phyloP scores from a whole-genome alignment of 2,888 invertebrate species.

The Cybosia mesomella region DNA sequence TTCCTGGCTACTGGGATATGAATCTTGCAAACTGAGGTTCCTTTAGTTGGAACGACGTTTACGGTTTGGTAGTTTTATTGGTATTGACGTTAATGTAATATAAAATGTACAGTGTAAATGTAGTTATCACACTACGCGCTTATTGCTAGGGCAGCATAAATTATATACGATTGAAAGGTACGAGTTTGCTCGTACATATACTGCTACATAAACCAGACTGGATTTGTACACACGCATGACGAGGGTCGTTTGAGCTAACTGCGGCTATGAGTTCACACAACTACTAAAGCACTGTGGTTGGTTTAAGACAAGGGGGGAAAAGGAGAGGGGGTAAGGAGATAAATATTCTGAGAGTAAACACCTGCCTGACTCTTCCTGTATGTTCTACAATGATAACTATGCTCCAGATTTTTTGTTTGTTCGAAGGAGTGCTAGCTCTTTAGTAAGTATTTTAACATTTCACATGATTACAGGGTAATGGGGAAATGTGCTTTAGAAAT shows the following conservation, averaged over 20 bases:
- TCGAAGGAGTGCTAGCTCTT: background rate
- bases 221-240: background rate
- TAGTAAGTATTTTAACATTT: background rate
- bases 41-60: background rate
- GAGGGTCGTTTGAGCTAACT: background rate
- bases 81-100: background rate
- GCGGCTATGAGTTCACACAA: too few species aligned
- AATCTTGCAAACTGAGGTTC: background rate
- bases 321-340: background rate
- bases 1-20: background rate
- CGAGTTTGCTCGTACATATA: background rate
- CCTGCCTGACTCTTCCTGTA: background rate
- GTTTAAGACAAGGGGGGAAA: too few species aligned
- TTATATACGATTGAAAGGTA: background rate
- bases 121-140: background rate
- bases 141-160: background rate
- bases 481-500: background rate
- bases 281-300: background rate
- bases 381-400: too few species aligned
- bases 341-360: background rate
- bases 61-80: background rate
- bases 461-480: background rate
- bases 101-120: background rate
- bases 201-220: background rate
- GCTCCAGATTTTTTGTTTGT: background rate